Evolutionary conservation across 1,140 invertebrate species (phyloP), one percentile per base, ranked within the genome.

Genomic region (Lasioglossum albipes): DNA sequence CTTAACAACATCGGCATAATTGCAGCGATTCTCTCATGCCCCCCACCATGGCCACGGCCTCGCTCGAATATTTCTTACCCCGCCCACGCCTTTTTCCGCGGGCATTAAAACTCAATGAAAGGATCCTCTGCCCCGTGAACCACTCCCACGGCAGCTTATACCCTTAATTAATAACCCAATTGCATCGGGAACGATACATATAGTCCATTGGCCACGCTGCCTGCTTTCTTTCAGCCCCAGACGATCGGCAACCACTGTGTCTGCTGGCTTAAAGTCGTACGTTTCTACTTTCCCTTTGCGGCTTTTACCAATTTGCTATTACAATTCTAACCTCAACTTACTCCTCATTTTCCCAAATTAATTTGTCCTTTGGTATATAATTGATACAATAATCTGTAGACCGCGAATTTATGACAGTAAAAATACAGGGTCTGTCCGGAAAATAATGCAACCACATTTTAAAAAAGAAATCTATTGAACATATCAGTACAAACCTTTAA

Each of bases 91-190:
- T 73, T 62, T 75, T 68, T 65, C 52, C 52, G 10, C 31, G 61
- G 36, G 57, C 54, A 79, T 84, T 86, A 75, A 87, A 75, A 52
- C 72, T 16, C 57, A 75, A 87, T 87, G 75, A 78, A 85, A 83
- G 62, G 83, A 77, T 45, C 49, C 20, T 59, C 62, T 66, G 18
- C 66, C 20, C 36, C 31, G 18, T 41, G 69, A 42, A 65, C 77
- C 71, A 79, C 77, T 75, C 54, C 45, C 61, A 18, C 64, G 13
- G 42, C 71, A 74, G 31, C 82, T 81, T 75, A 68, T 59, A 54
- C 70, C 22, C 61, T 83, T 86, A 49, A 81, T 83, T 70, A 83
- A 83, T 76, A 82, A 83, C 42, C 62, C 45, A 77, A 83, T 77
- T 81, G 45, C 62, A 83, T 52, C 13, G 22, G 27, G 12, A 57